Evolutionary conservation across 2,888 invertebrate species (phyloP).

Genomic region (Ormyrus thymus): DNA sequence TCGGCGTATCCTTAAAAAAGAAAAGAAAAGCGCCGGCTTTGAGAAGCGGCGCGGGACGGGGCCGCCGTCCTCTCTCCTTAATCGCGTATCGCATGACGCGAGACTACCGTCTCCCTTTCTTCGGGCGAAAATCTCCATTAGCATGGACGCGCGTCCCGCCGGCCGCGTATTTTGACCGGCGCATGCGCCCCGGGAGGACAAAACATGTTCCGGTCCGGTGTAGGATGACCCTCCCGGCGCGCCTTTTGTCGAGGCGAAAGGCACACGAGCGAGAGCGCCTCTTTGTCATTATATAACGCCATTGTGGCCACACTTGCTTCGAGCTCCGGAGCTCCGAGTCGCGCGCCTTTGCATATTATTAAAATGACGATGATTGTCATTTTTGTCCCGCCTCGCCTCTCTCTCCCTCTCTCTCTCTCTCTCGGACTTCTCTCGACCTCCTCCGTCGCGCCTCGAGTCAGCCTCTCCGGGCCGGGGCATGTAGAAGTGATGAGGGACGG

Average conservation of each 20-base stretch:
- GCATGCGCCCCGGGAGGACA: slow-evolving; percentile 63
- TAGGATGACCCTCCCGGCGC: slow-evolving; percentile 74
- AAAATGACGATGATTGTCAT: slow-evolving; percentile 76
- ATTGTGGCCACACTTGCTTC: slow-evolving; percentile 75
- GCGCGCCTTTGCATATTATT: slow-evolving; percentile 73
- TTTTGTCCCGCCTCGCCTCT: slow-evolving; percentile 66
- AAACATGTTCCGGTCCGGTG: slow-evolving; percentile 75
- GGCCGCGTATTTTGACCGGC: slow-evolving; percentile 38
- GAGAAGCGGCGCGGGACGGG: not conserved
- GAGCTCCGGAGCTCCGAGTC: slow-evolving; percentile 47
- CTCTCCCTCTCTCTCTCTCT: no score
- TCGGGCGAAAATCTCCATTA: slow-evolving; percentile 37
- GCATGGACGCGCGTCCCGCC: not conserved
- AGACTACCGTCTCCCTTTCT: not conserved
- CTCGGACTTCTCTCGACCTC: slow-evolving; percentile 37
- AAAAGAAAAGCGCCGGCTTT: no score
- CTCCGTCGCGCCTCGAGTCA: slow-evolving; percentile 57
- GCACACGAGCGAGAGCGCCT: slow-evolving; percentile 58
- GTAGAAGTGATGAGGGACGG: not conserved
- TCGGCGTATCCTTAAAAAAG: not conserved
- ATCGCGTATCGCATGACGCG: not conserved
- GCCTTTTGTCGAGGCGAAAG: slow-evolving; percentile 74
- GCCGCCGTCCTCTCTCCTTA: not conserved
- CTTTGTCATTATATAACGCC: slow-evolving; percentile 75
- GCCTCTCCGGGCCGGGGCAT: slow-evolving; percentile 53